Percentiles rank a stretch among this genome's conserved stretches.
Conservation (phyloP, 2,113 vertebrate species). For the Pholis gunnellus region DNA sequence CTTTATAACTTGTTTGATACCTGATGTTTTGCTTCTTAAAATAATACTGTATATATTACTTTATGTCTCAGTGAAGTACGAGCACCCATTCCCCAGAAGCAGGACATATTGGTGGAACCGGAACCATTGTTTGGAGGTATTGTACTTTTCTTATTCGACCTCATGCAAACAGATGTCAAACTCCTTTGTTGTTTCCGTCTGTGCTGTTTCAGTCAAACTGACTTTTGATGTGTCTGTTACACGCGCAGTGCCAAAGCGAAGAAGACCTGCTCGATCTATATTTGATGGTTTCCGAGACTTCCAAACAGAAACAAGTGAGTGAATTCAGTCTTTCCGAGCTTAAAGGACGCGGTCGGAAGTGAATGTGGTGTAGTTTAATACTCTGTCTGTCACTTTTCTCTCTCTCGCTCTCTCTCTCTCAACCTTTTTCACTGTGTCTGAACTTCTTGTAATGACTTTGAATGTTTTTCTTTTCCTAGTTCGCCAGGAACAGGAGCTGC, state of each 20-base stretch:
- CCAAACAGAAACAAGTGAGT: constrained; percentile 98
- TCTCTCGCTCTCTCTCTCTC: constrained; percentile 9
- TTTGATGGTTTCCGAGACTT: constrained; percentile 99
- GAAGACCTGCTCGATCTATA: constrained; percentile 96
- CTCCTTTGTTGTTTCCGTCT: not conserved
- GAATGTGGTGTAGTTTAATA: not conserved
- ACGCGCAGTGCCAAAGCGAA: constrained; percentile 93
- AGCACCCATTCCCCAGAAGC: constrained; percentile 99
- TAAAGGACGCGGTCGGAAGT: not conserved
- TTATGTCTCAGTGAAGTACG: constrained; percentile 90
- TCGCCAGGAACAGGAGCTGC: constrained; percentile 97
- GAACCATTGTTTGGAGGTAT: constrained; percentile 98
- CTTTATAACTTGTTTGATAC: not conserved
- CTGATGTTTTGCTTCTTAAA: not conserved
- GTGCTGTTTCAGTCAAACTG: not conserved
- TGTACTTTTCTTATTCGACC: constrained; percentile 7
- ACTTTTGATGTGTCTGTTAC: constrained; percentile 21
- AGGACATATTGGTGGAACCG: constrained; percentile 98
- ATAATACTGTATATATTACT: constrained; percentile 11
- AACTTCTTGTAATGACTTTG: not conserved
- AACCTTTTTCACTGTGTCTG: not conserved
- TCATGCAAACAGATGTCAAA: not conserved
- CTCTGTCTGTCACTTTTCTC: not conserved
- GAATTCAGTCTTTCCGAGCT: not conserved
- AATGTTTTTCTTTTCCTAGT: constrained; percentile 81